These are phyloP conservation scores for Mastacembelus armatus DNA, from an alignment of 2,797 vertebrate species.

Conservation along the genomic window DNA sequence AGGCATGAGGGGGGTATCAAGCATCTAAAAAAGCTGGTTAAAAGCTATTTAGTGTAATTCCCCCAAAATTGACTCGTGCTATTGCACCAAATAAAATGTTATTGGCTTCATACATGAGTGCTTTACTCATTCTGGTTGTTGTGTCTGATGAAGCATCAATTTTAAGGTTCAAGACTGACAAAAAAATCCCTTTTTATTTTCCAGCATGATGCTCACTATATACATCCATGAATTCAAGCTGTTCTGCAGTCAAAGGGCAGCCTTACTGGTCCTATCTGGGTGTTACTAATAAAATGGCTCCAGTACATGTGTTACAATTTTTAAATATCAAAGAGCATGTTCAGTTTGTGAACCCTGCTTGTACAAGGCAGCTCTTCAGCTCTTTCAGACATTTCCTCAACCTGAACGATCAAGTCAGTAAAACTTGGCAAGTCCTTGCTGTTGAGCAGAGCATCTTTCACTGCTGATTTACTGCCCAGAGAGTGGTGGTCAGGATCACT, in stretches of 20 bases:
- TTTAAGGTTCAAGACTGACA: neutral
- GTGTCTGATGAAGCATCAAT: neutral
- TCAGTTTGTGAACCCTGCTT: neutral
- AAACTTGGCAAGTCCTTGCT: constrained; percentile 20
- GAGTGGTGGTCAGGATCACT: constrained; percentile 43
- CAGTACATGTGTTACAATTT: neutral
- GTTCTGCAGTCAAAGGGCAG: neutral
- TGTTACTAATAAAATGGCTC: neutral
- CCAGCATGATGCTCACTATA: too few species aligned
- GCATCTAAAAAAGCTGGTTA: too few species aligned
- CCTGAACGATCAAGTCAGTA: constrained; percentile 2
- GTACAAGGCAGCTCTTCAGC: neutral
- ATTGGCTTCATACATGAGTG: neutral
- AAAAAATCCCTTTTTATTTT: neutral
- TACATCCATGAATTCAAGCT: neutral
- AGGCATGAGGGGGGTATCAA: too few species aligned
- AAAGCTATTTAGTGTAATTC: too few species aligned
- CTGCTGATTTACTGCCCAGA: constrained; percentile 51
- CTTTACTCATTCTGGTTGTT: neutral
- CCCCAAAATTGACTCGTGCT: neutral
- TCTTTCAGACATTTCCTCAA: constrained; percentile 8
- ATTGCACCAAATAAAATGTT: neutral
- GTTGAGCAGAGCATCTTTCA: constrained; percentile 19
- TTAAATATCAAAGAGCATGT: neutral
- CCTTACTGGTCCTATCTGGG: neutral